A percentile compares a stretch with the other conserved stretches of the same genome.
Evolutionary conservation across 2,113 vertebrate species (phyloP).

Genomic region (Oriolus oriolus): DNA sequence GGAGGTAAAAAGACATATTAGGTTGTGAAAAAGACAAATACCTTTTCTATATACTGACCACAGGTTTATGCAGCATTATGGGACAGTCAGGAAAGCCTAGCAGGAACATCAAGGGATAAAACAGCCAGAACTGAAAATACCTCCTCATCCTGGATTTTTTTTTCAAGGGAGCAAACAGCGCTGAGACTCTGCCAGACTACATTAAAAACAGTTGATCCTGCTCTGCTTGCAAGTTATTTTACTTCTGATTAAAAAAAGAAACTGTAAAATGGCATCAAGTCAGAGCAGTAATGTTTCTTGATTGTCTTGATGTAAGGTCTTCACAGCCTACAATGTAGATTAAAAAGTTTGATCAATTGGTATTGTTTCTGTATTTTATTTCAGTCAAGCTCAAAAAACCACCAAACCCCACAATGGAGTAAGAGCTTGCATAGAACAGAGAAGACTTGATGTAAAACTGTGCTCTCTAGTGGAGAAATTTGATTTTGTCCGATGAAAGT

Average conservation of each 20-base stretch:
- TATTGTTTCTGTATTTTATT: not conserved
- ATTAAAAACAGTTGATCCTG: not conserved
- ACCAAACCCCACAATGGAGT: not conserved
- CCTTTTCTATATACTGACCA: not conserved
- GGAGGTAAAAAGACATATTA: not conserved
- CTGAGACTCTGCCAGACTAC: not conserved
- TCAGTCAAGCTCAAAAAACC: not conserved
- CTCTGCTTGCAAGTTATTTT: not conserved
- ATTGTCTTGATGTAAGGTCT: not conserved
- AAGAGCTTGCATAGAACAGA: not conserved
- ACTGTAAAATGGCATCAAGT: not conserved
- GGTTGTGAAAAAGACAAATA: not conserved
- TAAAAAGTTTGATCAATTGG: not conserved
- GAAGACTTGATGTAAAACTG: not conserved
- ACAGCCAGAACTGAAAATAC: not conserved
- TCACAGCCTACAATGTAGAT: not conserved
- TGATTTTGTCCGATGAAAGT: not conserved
- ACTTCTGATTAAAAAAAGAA: not conserved
- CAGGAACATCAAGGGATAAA: not conserved
- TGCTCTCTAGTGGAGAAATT: slow-evolving; percentile 22
- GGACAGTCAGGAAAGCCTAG: not conserved
- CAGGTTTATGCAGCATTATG: not conserved
- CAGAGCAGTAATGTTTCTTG: not conserved
- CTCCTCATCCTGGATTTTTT: accelerated
- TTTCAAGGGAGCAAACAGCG: not conserved